phyloP scores from a whole-genome alignment of 2,888 invertebrate species.

The Metacarcinus magister region DNA sequence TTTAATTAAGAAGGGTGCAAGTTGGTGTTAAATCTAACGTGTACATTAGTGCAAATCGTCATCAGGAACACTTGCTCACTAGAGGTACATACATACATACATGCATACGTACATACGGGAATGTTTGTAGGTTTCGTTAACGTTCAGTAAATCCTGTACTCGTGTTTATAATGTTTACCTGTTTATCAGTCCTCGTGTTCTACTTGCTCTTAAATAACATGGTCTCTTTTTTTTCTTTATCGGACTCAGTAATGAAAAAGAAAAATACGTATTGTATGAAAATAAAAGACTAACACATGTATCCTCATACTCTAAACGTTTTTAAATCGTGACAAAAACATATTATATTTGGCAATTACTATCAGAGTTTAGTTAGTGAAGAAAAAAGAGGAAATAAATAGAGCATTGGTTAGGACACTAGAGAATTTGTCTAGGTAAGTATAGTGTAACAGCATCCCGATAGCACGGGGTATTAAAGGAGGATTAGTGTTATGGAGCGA shows the following conservation, averaged over 20 bases:
- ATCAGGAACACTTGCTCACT: constrained; percentile 17
- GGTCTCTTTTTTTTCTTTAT: not conserved
- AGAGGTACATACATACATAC: not conserved
- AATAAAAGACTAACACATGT: too few species aligned
- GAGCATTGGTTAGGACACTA: too few species aligned
- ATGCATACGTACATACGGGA: not conserved
- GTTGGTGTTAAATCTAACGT: not conserved
- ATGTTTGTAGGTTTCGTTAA: not conserved
- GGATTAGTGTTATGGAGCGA: too few species aligned
- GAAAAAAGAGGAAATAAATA: too few species aligned
- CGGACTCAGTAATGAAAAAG: not conserved
- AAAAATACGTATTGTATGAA: too few species aligned
- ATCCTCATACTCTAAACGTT: too few species aligned
- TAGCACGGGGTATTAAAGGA: too few species aligned
- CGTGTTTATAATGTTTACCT: not conserved
- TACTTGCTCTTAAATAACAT: not conserved
- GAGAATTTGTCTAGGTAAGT: too few species aligned
- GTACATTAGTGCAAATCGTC: not conserved
- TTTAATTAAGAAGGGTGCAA: not conserved
- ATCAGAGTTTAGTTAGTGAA: too few species aligned
- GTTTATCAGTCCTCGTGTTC: not conserved
- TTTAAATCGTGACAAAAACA: too few species aligned
- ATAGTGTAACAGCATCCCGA: too few species aligned
- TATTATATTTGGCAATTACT: too few species aligned
- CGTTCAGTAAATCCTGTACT: not conserved